Conservation (phyloP, 2,113 vertebrate genomes). For the Piaya cayana region DNA sequence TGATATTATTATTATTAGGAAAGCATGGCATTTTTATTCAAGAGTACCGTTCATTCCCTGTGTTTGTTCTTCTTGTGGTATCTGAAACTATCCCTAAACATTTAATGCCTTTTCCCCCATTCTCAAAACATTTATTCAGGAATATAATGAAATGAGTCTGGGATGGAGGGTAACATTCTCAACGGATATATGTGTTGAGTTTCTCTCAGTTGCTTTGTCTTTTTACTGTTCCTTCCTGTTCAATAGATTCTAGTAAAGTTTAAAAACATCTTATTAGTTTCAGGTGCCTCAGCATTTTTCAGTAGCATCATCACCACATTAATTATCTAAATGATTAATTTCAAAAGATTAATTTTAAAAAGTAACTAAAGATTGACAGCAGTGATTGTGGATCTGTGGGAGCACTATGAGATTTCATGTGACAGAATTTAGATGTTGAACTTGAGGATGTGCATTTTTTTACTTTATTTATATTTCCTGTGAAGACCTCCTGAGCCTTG, state of each 20-base stretch:
- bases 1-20: neutral
- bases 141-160: neutral
- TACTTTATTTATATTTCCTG: neutral
- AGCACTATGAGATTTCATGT: neutral
- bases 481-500: neutral
- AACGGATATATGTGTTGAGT: neutral
- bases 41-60: neutral
- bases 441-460: neutral
- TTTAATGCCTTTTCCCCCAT: neutral
- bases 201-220: neutral
- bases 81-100: neutral
- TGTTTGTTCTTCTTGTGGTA: neutral
- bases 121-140: neutral
- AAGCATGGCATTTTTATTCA: neutral
- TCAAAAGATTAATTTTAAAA: neutral
- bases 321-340: neutral
- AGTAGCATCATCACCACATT: neutral
- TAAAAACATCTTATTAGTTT: neutral
- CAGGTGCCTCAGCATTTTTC: neutral
- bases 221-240: neutral
- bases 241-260: neutral
- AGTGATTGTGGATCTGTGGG: fast-evolving
- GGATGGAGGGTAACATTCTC: neutral
- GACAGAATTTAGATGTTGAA: neutral
- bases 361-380: neutral